Evolutionary conservation across 2,113 vertebrate genomes (phyloP), one percentile per base, ranked within the genome.

Genomic region (Rhea pennata): DNA sequence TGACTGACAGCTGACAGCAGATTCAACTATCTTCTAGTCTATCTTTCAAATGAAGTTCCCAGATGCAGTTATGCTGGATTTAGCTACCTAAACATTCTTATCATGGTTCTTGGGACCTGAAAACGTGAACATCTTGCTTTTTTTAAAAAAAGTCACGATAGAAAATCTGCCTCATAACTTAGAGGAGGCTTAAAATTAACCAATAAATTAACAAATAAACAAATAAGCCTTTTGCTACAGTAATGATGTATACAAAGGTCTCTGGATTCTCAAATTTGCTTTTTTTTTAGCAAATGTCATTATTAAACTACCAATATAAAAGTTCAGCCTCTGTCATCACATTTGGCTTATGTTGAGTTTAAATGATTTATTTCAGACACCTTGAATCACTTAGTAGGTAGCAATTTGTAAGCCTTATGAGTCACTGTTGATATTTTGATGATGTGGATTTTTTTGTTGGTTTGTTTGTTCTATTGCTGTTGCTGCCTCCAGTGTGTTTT

Each of bases 351-450:
- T 71, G 7, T 3, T 50, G 42, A 81, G 21, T 88, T 85, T 88
- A 86, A 77, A 46, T 64, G 3, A 80, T 71, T 88, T 80, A 74
- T 84, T 96, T 96, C 42, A 51, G 75, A 71, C 79, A 95, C 50
- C 26, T 85, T 84, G 87, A 80, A 66, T 77, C 17, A 69, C 65
- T 93, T 80, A 2, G 23, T 84, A 77, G 59, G 51, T 59, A 90
- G 33, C 31, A 84, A 90, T 91, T 86, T 84, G 58, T 86, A 85
- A 74, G 82, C 42, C 42, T 67, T 85, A 48, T 92, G 87, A 92
- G 40, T 96, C 78, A 95, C 33, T 93, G 67, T 74, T 88, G 87
- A 46, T 96, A 81, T 80, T 94, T 86, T 84, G 70, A 71, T 81
- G 48, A 19, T 77, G 56, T 46, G 73, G 27, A 24, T 42, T 8